phyloP scores from a whole-genome alignment of 1,140 invertebrate genomes.

The Drosophila sp. region DNA sequence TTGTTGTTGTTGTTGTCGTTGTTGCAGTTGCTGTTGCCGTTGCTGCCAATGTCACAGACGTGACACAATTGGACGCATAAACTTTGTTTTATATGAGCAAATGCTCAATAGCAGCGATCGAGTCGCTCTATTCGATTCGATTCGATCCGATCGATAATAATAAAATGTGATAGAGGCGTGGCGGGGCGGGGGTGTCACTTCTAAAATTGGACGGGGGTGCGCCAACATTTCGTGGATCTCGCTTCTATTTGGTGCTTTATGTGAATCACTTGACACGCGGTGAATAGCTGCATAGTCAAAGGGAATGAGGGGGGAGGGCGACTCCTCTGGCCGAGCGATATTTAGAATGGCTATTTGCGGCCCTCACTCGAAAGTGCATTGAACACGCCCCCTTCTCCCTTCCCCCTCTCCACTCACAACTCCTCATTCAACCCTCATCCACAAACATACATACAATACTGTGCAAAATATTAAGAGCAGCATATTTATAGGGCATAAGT shows the following conservation, averaged over 20 bases:
- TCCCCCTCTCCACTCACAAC: no score
- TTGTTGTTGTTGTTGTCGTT: conserved; percentile 33
- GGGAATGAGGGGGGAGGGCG: not conserved
- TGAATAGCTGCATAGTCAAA: not conserved
- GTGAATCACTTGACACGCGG: conserved; percentile 10
- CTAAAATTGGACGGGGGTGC: conserved; percentile 34
- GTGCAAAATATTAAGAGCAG: no score
- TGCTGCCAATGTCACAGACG: conserved; percentile 44
- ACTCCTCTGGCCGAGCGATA: conserved; percentile 43
- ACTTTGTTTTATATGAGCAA: conserved; percentile 38
- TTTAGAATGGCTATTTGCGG: conserved; percentile 57
- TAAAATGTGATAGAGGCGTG: conserved; percentile 9
- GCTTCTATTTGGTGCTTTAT: conserved; percentile 23
- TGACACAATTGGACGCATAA: conserved; percentile 63
- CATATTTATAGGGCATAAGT: no score
- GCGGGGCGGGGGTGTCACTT: not conserved
- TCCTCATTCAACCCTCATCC: no score
- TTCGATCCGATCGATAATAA: no score
- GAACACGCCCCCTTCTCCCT: conserved; percentile 55
- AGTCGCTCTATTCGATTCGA: not conserved
- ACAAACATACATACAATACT: not conserved
- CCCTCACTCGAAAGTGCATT: conserved; percentile 51
- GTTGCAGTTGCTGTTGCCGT: conserved; percentile 6
- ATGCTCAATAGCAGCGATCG: conserved; percentile 8
- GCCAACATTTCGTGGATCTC: conserved; percentile 34